Percentiles rank a stretch among this genome's conserved stretches.
phyloP scores from a whole-genome alignment of 2,888 invertebrate genomes.

The Apodemia hepburni region DNA sequence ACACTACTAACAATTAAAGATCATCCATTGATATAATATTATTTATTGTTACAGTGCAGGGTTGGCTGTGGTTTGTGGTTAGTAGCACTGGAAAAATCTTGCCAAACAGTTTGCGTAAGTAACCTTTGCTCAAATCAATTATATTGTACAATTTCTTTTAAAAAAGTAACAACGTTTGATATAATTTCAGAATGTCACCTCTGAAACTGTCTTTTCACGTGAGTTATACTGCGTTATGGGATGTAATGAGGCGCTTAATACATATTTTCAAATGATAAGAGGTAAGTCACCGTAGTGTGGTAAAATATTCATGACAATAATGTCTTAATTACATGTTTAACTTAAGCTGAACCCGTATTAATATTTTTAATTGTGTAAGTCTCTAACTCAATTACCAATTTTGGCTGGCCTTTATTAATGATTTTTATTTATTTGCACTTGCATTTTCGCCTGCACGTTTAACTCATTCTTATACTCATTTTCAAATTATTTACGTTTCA shows the following conservation, averaged over 20 bases:
- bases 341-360: neutral
- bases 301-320: too few species aligned
- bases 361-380: neutral
- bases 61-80: conserved; percentile 91
- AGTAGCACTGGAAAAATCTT: conserved; percentile 86
- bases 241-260: conserved; percentile 89
- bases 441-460: neutral
- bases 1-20: neutral
- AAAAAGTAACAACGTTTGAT: neutral
- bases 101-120: conserved; percentile 92
- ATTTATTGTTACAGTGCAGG: conserved; percentile 84
- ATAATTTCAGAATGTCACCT: conserved; percentile 83
- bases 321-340: neutral
- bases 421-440: neutral
- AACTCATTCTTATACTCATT: neutral
- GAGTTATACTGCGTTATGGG: conserved; percentile 90
- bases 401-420: neutral
- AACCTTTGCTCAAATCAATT: conserved; percentile 10
- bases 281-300: conserved; percentile 57
- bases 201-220: conserved; percentile 83
- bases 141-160: neutral
- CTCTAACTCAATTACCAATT: neutral
- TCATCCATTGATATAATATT: neutral
- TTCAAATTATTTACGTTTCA: too few species aligned
- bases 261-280: conserved; percentile 86